Percentiles rank a stretch among this genome's conserved stretches.
Conservation (phyloP, 2,888 invertebrate genomes). For the Glaucopsyche alexis region DNA sequence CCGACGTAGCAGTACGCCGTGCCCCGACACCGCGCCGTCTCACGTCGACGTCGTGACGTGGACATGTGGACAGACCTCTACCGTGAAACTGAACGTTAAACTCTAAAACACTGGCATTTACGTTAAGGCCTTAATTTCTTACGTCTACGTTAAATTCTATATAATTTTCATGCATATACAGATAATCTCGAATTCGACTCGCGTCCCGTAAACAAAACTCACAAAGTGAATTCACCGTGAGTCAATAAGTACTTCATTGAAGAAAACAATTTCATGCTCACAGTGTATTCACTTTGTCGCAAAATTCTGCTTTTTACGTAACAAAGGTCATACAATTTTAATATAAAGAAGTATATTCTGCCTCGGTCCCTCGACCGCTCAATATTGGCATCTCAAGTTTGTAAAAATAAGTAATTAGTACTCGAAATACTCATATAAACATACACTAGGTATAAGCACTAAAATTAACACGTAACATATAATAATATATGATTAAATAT, state of each 20-base stretch:
- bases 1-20: no score
- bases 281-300: background rate
- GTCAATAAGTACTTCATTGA: no score
- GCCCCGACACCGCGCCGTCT: no score
- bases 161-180: slow-evolving; percentile 31
- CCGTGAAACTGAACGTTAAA: slow-evolving; percentile 26
- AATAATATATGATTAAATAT: slow-evolving; percentile 25
- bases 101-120: slow-evolving; percentile 30
- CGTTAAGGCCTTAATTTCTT: slow-evolving; percentile 32
- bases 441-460: slow-evolving; percentile 23
- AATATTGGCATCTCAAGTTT: slow-evolving; percentile 19
- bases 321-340: background rate
- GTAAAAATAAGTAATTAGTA: slow-evolving; percentile 13
- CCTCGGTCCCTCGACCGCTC: background rate
- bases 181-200: slow-evolving; percentile 23
- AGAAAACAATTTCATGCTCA: background rate
- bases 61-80: background rate
- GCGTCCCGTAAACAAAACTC: background rate
- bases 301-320: background rate
- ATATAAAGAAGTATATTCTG: background rate
- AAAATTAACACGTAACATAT: slow-evolving; percentile 24
- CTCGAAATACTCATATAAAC: slow-evolving; percentile 18
- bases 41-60: background rate
- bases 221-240: background rate
- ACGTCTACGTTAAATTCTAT: slow-evolving; percentile 29